These are phyloP conservation scores for Spatulosminthurus flaviceps DNA, from an alignment of 2,888 invertebrate genomes.

Conservation along the genomic window DNA sequence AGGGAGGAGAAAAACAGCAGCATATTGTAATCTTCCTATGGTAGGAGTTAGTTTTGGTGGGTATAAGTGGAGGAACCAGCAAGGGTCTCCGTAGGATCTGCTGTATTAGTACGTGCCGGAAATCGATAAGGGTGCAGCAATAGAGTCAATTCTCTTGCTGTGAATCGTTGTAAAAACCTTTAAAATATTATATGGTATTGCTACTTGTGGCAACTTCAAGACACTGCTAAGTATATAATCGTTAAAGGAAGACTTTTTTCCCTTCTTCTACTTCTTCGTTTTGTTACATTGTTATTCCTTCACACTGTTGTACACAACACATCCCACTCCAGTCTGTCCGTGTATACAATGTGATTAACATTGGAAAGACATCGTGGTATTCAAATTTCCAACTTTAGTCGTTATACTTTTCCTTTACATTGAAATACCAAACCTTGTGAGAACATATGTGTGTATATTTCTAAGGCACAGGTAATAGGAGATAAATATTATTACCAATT, in stretches of 20 bases:
- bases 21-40: conserved; percentile 15
- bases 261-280: no score
- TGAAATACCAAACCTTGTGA: not conserved
- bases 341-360: not conserved
- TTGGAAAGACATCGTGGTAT: conserved; percentile 13
- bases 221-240: not conserved
- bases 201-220: conserved; percentile 19
- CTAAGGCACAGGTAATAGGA: conserved; percentile 11
- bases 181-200: conserved; percentile 14
- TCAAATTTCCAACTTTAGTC: conserved; percentile 18
- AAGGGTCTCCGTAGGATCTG: conserved; percentile 33
- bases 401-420: not conserved
- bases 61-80: not conserved
- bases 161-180: conserved; percentile 35
- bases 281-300: conserved; percentile 15
- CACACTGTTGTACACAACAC: conserved; percentile 16
- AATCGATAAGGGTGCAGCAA: conserved; percentile 47
- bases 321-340: not conserved
- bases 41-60: not conserved
- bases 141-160: conserved; percentile 26
- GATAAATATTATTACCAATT: conserved; percentile 45
- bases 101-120: conserved; percentile 41
- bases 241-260: conserved; percentile 8
- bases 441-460: not conserved
- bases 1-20: conserved; percentile 13